These are phyloP conservation scores for Aculops lycopersici DNA, from an alignment of 1,140 invertebrate species.

Conservation along the genomic window DNA sequence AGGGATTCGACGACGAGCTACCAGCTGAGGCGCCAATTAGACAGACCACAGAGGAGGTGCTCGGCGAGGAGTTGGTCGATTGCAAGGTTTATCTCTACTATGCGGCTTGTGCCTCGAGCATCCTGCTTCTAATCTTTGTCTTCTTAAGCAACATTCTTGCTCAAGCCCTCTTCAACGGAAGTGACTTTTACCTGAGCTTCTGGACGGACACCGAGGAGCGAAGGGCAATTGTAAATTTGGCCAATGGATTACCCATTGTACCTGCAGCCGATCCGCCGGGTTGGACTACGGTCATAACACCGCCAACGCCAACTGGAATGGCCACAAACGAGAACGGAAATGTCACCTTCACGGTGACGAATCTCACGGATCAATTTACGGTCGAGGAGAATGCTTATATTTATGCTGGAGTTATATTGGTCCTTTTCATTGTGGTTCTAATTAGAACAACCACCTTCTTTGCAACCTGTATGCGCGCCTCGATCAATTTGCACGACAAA, in stretches of 20 bases:
- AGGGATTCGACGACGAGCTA: not conserved
- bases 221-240: not conserved
- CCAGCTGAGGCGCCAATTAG: not conserved
- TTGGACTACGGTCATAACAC: no score
- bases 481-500: slow-evolving; percentile 36
- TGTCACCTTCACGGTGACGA: not conserved
- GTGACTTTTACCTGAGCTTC: slow-evolving; percentile 10
- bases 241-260: slow-evolving; percentile 14
- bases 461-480: slow-evolving; percentile 37
- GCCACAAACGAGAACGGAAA: not conserved
- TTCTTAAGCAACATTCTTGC: slow-evolving; percentile 7
- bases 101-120: slow-evolving; percentile 7
- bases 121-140: slow-evolving; percentile 2
- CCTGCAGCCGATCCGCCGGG: no score
- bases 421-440: slow-evolving; percentile 16
- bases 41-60: not conserved
- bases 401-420: slow-evolving; percentile 16
- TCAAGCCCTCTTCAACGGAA: slow-evolving; percentile 10
- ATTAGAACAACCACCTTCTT: slow-evolving; percentile 34
- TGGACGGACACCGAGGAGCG: slow-evolving; percentile 4
- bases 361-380: not conserved
- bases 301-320: not conserved
- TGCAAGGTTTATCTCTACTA: slow-evolving; percentile 7
- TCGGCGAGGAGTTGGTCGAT: slow-evolving; percentile 5
- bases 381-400: slow-evolving; percentile 7